These are phyloP conservation scores for Xestia c-nigrum DNA, from an alignment of 2,888 invertebrate genomes.

Conservation along the genomic window DNA sequence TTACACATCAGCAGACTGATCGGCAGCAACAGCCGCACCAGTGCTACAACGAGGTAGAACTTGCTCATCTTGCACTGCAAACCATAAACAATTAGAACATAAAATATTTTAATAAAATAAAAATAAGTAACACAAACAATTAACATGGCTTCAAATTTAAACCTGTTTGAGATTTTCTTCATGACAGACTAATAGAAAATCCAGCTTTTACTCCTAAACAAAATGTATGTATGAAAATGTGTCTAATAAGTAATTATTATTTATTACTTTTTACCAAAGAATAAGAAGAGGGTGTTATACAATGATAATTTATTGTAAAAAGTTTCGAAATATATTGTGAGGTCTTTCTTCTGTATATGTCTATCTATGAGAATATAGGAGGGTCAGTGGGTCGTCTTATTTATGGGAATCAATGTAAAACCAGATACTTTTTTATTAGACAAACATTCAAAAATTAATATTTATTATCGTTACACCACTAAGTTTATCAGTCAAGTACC, in stretches of 20 bases:
- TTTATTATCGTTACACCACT: background rate
- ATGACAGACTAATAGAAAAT: background rate
- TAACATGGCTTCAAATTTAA: background rate
- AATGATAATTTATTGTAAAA: background rate
- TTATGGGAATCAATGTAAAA: background rate
- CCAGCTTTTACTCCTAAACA: background rate
- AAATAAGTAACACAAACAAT: no score
- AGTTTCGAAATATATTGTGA: background rate
- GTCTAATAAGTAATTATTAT: background rate
- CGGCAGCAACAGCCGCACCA: constrained; percentile 83
- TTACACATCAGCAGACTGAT: constrained; percentile 83
- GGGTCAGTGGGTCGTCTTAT: no score
- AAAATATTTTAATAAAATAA: background rate
- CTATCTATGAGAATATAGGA: background rate
- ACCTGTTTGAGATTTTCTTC: background rate
- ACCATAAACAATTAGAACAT: constrained; percentile 45
- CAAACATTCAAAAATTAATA: background rate
- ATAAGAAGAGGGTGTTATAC: background rate
- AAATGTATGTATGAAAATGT: background rate
- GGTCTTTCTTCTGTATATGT: background rate
- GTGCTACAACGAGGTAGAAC: constrained; percentile 76
- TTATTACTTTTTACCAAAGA: background rate
- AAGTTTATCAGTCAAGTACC: background rate
- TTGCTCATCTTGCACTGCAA: constrained; percentile 81
- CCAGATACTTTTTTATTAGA: background rate